Percentiles rank a stretch among this genome's conserved stretches.
These are phyloP conservation scores for Digitonthophagus gazella DNA, from an alignment of 2,888 invertebrate species.

Conservation along the genomic window DNA sequence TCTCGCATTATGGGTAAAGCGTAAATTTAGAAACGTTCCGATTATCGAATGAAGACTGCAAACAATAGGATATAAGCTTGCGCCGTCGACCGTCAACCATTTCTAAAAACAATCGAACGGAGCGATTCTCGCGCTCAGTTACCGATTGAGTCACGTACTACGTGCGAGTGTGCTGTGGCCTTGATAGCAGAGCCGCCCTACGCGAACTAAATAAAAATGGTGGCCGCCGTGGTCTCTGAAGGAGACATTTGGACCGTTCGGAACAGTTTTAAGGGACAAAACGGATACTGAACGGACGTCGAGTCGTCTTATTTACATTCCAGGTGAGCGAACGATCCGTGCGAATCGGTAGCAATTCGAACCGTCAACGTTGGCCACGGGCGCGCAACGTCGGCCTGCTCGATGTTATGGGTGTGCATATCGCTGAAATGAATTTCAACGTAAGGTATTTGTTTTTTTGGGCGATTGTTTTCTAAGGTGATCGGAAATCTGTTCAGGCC, in stretches of 20 bases:
- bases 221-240: conserved; percentile 37
- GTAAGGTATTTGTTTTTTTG: neutral
- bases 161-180: conserved; percentile 27
- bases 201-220: conserved; percentile 45
- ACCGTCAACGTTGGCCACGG: conserved; percentile 7
- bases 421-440: conserved; percentile 3
- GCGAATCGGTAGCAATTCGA: neutral
- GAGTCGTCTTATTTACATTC: conserved; percentile 23
- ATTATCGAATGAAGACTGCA: too few species aligned
- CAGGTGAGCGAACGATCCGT: neutral
- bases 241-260: conserved; percentile 20
- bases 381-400: conserved; percentile 22
- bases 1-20: too few species aligned
- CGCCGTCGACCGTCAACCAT: too few species aligned
- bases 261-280: too few species aligned
- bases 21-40: too few species aligned
- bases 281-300: conserved; percentile 21
- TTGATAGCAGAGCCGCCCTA: conserved; percentile 37
- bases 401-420: conserved; percentile 43
- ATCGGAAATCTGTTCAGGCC: too few species aligned
- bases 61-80: too few species aligned
- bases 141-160: conserved; percentile 28
- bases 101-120: too few species aligned
- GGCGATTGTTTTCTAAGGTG: neutral
- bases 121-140: too few species aligned